A percentile compares a stretch with the other conserved stretches of the same genome.
phyloP scores from a whole-genome alignment of 92 coral and sea anemone species.

The Siderastrea siderea region DNA sequence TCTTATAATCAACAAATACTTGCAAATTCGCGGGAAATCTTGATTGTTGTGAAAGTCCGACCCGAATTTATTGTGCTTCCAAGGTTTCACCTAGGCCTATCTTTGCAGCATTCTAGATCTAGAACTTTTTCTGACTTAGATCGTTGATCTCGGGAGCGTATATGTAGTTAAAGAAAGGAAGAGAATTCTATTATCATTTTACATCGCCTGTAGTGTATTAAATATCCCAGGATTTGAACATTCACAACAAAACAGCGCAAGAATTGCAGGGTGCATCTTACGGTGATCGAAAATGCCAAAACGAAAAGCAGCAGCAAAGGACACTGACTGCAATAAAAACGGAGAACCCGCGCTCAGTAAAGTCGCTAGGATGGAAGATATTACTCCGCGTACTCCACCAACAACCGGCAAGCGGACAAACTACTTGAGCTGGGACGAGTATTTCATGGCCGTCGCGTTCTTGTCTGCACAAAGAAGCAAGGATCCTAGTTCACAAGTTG shows the following conservation, averaged over 20 bases:
- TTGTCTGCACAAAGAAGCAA: constrained; percentile 99
- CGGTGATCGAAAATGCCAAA: background rate
- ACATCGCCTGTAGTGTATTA: too few relatives aligned
- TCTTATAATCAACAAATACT: constrained; percentile 2
- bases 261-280: too few relatives aligned
- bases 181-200: too few relatives aligned
- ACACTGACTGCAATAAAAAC: background rate
- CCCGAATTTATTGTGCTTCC: too few relatives aligned
- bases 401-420: constrained; percentile 76
- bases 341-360: background rate
- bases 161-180: background rate
- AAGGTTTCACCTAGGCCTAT: background rate
- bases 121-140: too few relatives aligned
- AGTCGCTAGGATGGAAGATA: background rate
- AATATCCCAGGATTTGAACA: too few relatives aligned
- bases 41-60: constrained; percentile 11
- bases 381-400: background rate
- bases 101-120: background rate
- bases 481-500: constrained; percentile 97
- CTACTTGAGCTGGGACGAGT: constrained; percentile 94
- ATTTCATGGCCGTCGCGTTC: constrained; percentile 99
- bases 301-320: constrained; percentile 11
- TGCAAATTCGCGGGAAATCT: constrained; percentile 48
- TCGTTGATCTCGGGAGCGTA: background rate
- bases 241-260: background rate